Evolutionary conservation across 2,888 invertebrate species (phyloP).

Genomic region (Cabera pusaria): DNA sequence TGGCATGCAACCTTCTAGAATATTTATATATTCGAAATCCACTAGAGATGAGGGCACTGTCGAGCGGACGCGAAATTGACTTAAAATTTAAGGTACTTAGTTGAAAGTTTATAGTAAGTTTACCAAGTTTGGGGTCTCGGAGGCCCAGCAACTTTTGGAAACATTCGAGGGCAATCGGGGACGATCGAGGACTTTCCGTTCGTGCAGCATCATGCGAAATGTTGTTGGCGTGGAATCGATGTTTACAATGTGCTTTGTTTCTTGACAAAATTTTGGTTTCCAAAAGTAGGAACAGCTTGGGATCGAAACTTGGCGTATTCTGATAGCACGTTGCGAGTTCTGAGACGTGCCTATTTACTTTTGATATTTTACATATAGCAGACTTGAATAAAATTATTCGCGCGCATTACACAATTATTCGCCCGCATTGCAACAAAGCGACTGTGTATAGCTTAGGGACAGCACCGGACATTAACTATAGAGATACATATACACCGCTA

Average conservation of each 20-base stretch:
- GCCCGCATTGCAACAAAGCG: no score
- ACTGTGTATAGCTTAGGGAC: no score
- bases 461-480: conserved; percentile 4
- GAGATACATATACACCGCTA: conserved; percentile 7
- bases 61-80: conserved; percentile 58
- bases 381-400: no score
- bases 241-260: conserved; percentile 21
- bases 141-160: no score
- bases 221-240: conserved; percentile 9
- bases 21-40: conserved; percentile 48
- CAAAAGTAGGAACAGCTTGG: conserved; percentile 12
- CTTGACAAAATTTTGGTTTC: conserved; percentile 10
- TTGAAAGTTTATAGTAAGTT: conserved; percentile 58
- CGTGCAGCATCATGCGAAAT: conserved; percentile 14
- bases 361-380: no score
- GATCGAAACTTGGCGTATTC: background rate
- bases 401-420: no score
- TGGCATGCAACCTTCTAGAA: conserved; percentile 27
- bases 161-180: conserved; percentile 37
- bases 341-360: no score
- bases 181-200: conserved; percentile 37
- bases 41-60: conserved; percentile 40
- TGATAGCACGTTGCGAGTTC: no score
- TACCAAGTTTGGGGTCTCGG: conserved; percentile 39
- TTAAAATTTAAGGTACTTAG: conserved; percentile 73